Conservation (phyloP, 2,113 vertebrate species). For the Oxygymnocypris stewartii region DNA sequence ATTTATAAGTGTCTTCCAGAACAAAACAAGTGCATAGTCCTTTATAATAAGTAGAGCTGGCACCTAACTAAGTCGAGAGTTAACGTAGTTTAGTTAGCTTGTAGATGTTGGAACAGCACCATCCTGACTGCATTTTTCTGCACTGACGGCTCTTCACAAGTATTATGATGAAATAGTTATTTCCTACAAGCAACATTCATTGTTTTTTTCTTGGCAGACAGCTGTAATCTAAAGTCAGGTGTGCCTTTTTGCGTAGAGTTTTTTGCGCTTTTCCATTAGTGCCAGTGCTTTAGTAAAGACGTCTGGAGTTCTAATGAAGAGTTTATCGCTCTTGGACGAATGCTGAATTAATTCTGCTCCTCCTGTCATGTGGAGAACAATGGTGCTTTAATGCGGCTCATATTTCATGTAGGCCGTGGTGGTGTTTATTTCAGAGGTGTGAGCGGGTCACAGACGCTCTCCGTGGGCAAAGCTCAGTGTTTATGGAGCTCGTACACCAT, state of each 20-base stretch:
- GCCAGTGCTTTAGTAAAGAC: not conserved
- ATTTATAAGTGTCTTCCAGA: not conserved
- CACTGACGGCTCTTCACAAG: not conserved
- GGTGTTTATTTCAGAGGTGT: conserved; percentile 28
- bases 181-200: not conserved
- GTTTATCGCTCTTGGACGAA: not conserved
- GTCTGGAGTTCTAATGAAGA: conserved; percentile 10
- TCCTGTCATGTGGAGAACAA: conserved; percentile 13
- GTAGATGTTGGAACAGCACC: not conserved
- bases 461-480: conserved; percentile 7
- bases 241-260: not conserved
- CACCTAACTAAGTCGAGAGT: not conserved
- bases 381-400: not conserved
- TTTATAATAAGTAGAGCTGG: not conserved
- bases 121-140: not conserved
- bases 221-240: not conserved
- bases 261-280: not conserved
- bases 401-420: not conserved
- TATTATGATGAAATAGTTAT: not conserved
- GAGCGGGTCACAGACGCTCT: not conserved
- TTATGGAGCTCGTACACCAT: conserved; percentile 15
- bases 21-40: not conserved
- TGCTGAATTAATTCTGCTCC: conserved; percentile 19
- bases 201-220: not conserved
- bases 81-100: not conserved